phyloP scores from a whole-genome alignment of 1,140 invertebrate genomes.

The Chrysomallon squamiferum region DNA sequence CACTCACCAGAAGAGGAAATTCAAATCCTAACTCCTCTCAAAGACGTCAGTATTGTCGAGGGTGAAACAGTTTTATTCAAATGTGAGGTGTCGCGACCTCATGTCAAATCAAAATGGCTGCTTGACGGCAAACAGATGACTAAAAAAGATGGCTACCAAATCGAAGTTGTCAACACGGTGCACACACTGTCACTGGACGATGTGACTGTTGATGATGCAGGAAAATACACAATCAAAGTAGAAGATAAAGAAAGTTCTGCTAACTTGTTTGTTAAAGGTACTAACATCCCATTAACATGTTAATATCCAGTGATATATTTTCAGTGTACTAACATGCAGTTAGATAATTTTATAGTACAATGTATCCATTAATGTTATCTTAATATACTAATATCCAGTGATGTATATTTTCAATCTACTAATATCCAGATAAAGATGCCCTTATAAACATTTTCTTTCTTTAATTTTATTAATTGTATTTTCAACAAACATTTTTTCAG shows the following conservation, averaged over 20 bases:
- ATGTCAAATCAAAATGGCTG: slow-evolving; percentile 80
- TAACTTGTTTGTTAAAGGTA: slow-evolving; percentile 47
- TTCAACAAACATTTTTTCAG: slow-evolving; percentile 15
- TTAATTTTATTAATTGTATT: too few relatives aligned
- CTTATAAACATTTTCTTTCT: too few relatives aligned
- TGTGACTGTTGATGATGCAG: slow-evolving; percentile 78
- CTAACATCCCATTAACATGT: background rate
- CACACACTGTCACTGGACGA: slow-evolving; percentile 76
- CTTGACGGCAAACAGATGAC: slow-evolving; percentile 72
- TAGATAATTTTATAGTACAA: too few relatives aligned
- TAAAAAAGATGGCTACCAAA: slow-evolving; percentile 62
- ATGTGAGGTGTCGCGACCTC: slow-evolving; percentile 74
- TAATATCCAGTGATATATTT: too few relatives aligned
- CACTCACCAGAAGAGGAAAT: slow-evolving; percentile 37
- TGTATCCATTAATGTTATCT: too few relatives aligned
- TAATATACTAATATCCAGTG: too few relatives aligned
- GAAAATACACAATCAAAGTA: slow-evolving; percentile 68
- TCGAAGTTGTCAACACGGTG: slow-evolving; percentile 37
- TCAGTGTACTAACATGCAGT: too few relatives aligned
- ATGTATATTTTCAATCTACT: too few relatives aligned
- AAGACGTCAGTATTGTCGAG: slow-evolving; percentile 36
- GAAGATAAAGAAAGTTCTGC: slow-evolving; percentile 35
- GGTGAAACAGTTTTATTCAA: slow-evolving; percentile 42
- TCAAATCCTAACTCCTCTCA: slow-evolving; percentile 42
- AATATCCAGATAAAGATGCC: too few relatives aligned